Evolutionary conservation across 2,113 vertebrate genomes (phyloP), one percentile per base, ranked within the genome.

Genomic region (Microcebus griseorufus): DNA sequence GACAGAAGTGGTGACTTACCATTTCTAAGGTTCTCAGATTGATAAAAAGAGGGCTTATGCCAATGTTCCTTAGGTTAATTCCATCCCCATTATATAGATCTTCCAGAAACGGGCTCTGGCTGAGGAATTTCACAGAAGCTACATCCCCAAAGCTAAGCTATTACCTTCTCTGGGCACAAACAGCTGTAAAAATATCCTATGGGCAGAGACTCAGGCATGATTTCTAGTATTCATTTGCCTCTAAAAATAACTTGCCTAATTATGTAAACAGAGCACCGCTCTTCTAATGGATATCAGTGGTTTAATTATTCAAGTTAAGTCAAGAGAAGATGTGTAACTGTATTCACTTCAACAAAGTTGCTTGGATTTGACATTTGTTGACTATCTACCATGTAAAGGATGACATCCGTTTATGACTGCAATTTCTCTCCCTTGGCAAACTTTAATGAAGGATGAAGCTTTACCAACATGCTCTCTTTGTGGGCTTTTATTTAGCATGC

Each of bases 401-500:
- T 20, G 42, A 72, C 58, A 39, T 79, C 70, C 11, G 37, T 20
- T 64, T 39, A 55, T 80, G 23, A 20, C 55, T 37, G 6, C 32
- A 20, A 67, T 64, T 70, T 73, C 91, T 87, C 13, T 84, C 78
- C 65, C 5, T 76, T 4, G n/a, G 72, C 82, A 81, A 86, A 62
- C 53, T 32, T 90, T 73, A 81, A 73, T 69, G 65, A 97, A 93
- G 62, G 10, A n/a, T 69, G 80, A 92, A 83, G 60, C 51, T 94
- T 76, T 51, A 45, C 67, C 73, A 37, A 58, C 3, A 6, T 22
- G 55, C 34, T 73, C 45, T 51, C 42, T 81, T 69, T 32, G 42
- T 53, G 34, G 67, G 60, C 72, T 93, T 93, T 85, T 81, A n/a
- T 51, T 76, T 78, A 88, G 73, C 62, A 45, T 0, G 22, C n/a